Evolutionary conservation across 1,140 invertebrate species (phyloP).

Genomic region (Venturia canescens): DNA sequence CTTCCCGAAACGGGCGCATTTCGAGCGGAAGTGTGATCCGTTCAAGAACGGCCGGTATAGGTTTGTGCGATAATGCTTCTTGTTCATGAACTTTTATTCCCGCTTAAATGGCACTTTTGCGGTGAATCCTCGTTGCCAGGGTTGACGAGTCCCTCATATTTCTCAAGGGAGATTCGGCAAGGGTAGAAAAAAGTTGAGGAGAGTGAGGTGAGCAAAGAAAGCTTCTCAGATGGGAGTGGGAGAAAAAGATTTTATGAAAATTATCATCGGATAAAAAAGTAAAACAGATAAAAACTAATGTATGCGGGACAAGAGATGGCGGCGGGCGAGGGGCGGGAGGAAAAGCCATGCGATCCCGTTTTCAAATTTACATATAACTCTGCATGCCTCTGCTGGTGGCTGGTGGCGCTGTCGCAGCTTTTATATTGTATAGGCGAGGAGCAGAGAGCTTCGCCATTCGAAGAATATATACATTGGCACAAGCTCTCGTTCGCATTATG

Average conservation of each 20-base stretch:
- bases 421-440: conserved; percentile 27
- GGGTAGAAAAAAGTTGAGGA: conserved; percentile 31
- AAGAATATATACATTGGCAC: conserved; percentile 70
- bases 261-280: conserved; percentile 71
- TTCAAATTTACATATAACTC: conserved; percentile 31
- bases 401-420: not conserved
- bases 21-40: too few relatives aligned
- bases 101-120: conserved; percentile 20
- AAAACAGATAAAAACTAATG: conserved; percentile 75
- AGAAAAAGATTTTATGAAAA: conserved; percentile 72
- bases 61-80: too few relatives aligned
- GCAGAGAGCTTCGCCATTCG: conserved; percentile 53
- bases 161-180: conserved; percentile 36
- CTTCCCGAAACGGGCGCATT: too few relatives aligned
- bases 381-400: not conserved
- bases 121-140: conserved; percentile 4
- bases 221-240: conserved; percentile 60
- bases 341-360: not conserved
- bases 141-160: conserved; percentile 27
- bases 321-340: conserved; percentile 25
- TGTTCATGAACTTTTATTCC: conserved; percentile 13
- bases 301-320: conserved; percentile 66
- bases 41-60: too few relatives aligned
- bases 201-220: conserved; percentile 50
- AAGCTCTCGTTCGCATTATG: conserved; percentile 63